Evolutionary conservation across 2,113 vertebrate species (phyloP), one percentile per base, ranked within the genome.

Genomic region (Thunnus thynnus): DNA sequence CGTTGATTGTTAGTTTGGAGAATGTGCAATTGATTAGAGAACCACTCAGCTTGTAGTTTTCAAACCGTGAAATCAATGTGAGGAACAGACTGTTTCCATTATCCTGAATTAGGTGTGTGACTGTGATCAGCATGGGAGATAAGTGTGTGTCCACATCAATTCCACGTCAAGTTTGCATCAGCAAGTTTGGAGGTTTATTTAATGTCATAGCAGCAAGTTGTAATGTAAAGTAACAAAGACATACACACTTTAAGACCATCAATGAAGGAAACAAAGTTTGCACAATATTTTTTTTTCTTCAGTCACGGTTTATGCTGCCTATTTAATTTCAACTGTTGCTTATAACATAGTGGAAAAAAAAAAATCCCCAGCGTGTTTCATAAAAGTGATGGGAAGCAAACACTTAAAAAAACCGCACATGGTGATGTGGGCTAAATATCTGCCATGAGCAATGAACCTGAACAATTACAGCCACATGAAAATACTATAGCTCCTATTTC

Each of bases 201-300:
- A 71, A 93, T 93, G 91, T 93, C 91, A 91, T 94, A 93, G 93
- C 93, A 94, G 93, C 93, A 93, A 83, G 85, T 92, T 90, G 76
- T 86, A 90, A 92, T 89, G 89, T 91, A 87, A 90, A 86, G 85
- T 91, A 93, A 93, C 88, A 93, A 92, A 92, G 80, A 91, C 87
- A 91, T 87, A 92, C 86, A 93, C 86, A 92, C 85, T 85, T 87
- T 86, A 86, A 90, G 88, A 93, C 88, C 88, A 88, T 86, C 84
- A 84, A 86, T 90, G 85, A 90, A 89, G 72, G 74, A 88, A 91
- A 93, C 84, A 89, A 83, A 77, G 75, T 90, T 87, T 92, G 88
- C 88, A 92, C 89, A 87, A 86, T 85, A 80, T 87, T 73, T 78
- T 82, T 63, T 76, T 86, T 84, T 84, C 74, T 80, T 86, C 84